phyloP scores from a whole-genome alignment of 1,140 invertebrate genomes.

The Pseudomyrmex concolor region DNA sequence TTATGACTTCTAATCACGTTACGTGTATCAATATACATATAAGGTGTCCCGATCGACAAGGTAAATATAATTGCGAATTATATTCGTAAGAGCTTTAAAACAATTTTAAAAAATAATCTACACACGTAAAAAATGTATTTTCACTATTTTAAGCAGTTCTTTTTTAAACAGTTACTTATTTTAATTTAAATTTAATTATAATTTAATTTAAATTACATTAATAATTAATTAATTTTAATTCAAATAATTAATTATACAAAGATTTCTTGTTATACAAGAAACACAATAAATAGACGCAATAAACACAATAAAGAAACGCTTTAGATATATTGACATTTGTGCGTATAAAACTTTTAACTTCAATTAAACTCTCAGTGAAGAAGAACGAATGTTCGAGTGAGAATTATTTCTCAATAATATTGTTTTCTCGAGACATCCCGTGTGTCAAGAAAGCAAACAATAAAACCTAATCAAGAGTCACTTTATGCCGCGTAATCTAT shows the following conservation, averaged over 20 bases:
- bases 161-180: no score
- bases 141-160: no score
- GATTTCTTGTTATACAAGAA: background rate
- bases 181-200: background rate
- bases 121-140: background rate
- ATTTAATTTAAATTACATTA: no score
- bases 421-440: background rate
- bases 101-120: background rate
- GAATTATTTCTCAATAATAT: background rate
- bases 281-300: no score
- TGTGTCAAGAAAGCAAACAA: background rate
- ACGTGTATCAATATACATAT: slow-evolving; percentile 3
- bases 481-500: slow-evolving; percentile 15
- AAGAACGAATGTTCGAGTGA: background rate
- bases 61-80: slow-evolving; percentile 12
- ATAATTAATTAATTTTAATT: background rate
- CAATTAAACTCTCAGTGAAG: background rate
- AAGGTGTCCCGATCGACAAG: background rate
- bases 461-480: slow-evolving; percentile 6
- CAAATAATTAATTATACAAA: background rate
- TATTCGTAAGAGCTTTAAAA: no score
- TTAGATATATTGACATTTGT: no score
- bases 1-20: slow-evolving; percentile 45
- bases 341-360: background rate
- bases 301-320: no score